phyloP scores from a whole-genome alignment of 2,113 vertebrate genomes.

The Hylia prasina region DNA sequence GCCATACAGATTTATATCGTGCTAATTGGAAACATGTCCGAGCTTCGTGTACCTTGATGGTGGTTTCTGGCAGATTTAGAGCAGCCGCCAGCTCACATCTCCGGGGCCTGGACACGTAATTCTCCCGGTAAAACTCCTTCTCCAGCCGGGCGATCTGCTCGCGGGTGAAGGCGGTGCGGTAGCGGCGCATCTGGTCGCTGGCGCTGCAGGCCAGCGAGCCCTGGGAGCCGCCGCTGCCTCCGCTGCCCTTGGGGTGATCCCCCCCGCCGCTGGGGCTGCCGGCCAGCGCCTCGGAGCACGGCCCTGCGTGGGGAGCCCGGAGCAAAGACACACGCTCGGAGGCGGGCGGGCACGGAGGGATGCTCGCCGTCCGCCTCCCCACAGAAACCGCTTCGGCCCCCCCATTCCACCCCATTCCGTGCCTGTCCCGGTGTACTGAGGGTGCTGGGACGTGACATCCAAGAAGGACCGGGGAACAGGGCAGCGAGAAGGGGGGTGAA shows the following conservation, averaged over 20 bases:
- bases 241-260: conserved; percentile 78
- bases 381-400: not conserved
- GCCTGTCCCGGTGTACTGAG: not conserved
- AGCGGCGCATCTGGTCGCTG: conserved; percentile 93
- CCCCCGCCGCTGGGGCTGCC: conserved; percentile 69
- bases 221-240: conserved; percentile 75
- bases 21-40: conserved; percentile 42
- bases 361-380: not conserved
- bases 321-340: not conserved
- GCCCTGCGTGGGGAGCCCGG: conserved; percentile 63
- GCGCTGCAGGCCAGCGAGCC: conserved; percentile 84
- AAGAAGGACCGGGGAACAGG: not conserved
- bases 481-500: not conserved
- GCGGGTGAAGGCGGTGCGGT: conserved; percentile 95
- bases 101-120: conserved; percentile 95
- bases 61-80: conserved; percentile 95
- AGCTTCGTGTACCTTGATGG: conserved; percentile 86
- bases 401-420: not conserved
- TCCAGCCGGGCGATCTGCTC: conserved; percentile 96
- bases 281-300: conserved; percentile 65
- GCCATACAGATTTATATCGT: conserved; percentile 30
- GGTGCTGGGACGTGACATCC: not conserved
- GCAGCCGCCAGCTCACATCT: conserved; percentile 95
- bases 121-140: conserved; percentile 98
- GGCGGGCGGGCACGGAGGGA: not conserved